Conservation (phyloP, 2,113 vertebrate genomes). For the Pseudopipra pipra region DNA sequence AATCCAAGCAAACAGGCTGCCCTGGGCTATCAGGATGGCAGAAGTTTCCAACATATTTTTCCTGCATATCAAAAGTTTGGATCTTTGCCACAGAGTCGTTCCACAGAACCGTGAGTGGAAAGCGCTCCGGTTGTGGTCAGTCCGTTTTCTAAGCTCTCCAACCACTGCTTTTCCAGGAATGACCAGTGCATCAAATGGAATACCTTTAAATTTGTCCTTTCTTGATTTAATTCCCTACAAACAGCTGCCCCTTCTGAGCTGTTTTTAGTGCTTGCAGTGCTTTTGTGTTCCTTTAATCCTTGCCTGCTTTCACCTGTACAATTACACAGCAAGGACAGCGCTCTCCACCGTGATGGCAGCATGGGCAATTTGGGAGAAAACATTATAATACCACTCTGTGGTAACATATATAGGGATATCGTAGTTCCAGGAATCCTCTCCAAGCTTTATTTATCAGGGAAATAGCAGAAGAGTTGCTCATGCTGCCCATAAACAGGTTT, state of each 20-base stretch:
- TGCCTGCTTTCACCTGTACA: not conserved
- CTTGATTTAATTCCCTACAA: not conserved
- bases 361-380: not conserved
- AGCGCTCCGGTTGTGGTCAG: not conserved
- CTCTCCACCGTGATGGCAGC: fast-evolving
- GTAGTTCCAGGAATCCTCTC: not conserved
- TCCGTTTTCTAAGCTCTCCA: not conserved
- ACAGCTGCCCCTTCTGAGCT: not conserved
- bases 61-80: not conserved
- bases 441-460: not conserved
- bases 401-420: not conserved
- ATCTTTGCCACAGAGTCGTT: not conserved
- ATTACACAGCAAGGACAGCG: not conserved
- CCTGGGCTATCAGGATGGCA: constrained; percentile 10
- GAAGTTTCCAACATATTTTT: constrained; percentile 11
- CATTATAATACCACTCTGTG: not conserved
- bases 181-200: not conserved
- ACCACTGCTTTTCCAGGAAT: not conserved
- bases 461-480: not conserved
- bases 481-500: constrained; percentile 2
- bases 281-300: not conserved
- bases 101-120: not conserved
- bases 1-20: constrained; percentile 29
- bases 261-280: not conserved
- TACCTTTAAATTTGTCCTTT: not conserved